phyloP scores from a whole-genome alignment of 2,888 invertebrate species.

The Anorthoa munda region DNA sequence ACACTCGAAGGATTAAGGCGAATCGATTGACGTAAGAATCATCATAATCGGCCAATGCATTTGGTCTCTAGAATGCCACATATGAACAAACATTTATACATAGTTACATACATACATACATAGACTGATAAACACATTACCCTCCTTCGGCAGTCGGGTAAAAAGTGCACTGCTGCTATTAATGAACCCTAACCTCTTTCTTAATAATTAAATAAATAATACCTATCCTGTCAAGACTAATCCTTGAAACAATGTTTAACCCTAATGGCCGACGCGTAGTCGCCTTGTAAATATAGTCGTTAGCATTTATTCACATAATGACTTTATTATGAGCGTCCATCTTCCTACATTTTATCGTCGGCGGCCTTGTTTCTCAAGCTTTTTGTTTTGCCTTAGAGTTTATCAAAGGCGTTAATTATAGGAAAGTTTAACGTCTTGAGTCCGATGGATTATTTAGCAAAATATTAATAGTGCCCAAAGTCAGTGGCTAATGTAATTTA shows the following conservation, averaged over 20 bases:
- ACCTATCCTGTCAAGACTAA: conserved; percentile 62
- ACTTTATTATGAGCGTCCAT: conserved; percentile 85
- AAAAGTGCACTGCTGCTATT: too few species aligned
- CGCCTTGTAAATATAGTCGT: conserved; percentile 87
- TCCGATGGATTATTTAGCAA: not conserved
- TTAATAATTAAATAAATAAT: not conserved
- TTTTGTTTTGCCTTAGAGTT: conserved; percentile 15
- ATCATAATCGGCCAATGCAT: too few species aligned
- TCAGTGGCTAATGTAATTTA: too few species aligned
- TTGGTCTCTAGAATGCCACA: too few species aligned
- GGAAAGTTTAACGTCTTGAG: not conserved
- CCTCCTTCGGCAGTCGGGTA: too few species aligned
- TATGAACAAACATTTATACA: too few species aligned
- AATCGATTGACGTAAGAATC: too few species aligned
- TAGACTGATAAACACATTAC: too few species aligned
- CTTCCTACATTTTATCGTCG: conserved; percentile 71
- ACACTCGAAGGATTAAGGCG: too few species aligned
- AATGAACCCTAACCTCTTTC: not conserved
- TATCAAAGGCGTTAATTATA: not conserved
- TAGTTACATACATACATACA: too few species aligned
- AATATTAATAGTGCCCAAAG: too few species aligned
- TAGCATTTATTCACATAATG: conserved; percentile 87
- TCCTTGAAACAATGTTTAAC: conserved; percentile 73
- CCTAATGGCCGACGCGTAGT: conserved; percentile 83
- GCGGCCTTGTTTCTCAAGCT: conserved; percentile 52